Conservation (phyloP, 2,888 invertebrate genomes). For the Kuschelorhynchus macadamiae region DNA sequence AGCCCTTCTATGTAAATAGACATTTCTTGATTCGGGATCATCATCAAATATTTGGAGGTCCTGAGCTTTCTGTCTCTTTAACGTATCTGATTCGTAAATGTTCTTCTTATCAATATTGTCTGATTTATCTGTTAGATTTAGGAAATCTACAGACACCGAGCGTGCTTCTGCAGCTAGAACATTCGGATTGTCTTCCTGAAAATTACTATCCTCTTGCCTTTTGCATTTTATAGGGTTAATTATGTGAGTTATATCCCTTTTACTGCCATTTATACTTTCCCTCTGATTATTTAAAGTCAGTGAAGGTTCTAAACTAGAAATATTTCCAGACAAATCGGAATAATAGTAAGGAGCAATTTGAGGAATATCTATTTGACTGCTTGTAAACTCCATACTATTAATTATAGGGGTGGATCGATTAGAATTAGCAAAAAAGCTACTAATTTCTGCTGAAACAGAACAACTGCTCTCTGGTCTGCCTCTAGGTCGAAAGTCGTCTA, state of each 20-base stretch:
- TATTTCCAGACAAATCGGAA: slow-evolving; percentile 77
- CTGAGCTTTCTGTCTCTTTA: slow-evolving; percentile 74
- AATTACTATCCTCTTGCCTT: slow-evolving; percentile 54
- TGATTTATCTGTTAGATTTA: slow-evolving; percentile 77
- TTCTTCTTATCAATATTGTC: slow-evolving; percentile 78
- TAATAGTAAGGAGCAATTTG: slow-evolving; percentile 85
- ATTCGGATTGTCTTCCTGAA: slow-evolving; percentile 64
- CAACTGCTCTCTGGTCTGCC: slow-evolving; percentile 61
- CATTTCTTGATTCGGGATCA: slow-evolving; percentile 70
- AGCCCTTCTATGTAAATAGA: slow-evolving; percentile 59
- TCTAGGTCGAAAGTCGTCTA: slow-evolving; percentile 60
- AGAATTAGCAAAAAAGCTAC: slow-evolving; percentile 60
- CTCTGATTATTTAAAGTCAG: slow-evolving; percentile 80
- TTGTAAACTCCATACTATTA: slow-evolving; percentile 56
- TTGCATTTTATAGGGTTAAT: slow-evolving; percentile 77
- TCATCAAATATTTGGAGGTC: slow-evolving; percentile 69
- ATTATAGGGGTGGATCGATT: slow-evolving; percentile 62
- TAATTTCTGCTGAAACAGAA: slow-evolving; percentile 62
- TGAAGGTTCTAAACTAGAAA: slow-evolving; percentile 59
- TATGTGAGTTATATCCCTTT: slow-evolving; percentile 80
- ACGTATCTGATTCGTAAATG: slow-evolving; percentile 79
- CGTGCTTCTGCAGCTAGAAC: slow-evolving; percentile 74
- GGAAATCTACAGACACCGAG: slow-evolving; percentile 77
- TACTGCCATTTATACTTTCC: slow-evolving; percentile 74
- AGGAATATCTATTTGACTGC: slow-evolving; percentile 48